Evolutionary conservation across 2,113 vertebrate genomes (phyloP).

Genomic region (Alectura lathami): DNA sequence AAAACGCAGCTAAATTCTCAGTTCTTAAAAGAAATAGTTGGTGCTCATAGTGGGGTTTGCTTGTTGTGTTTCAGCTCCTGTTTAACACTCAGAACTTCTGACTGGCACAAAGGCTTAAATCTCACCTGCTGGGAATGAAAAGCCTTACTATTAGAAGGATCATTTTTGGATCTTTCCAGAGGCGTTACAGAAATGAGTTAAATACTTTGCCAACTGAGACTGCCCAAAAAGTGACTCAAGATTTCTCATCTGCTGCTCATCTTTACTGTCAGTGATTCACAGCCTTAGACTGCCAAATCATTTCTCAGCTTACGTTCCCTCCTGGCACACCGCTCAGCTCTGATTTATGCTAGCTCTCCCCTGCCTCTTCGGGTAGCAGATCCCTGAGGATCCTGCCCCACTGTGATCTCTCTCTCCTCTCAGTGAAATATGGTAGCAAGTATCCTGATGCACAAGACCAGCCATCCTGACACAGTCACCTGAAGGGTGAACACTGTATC

Average conservation of each 20-base stretch:
- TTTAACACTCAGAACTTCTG: background rate
- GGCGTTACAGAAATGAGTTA: background rate
- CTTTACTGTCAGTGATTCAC: background rate
- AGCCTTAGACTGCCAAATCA: background rate
- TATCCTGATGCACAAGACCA: background rate
- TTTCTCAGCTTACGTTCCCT: background rate
- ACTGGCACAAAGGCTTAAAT: background rate
- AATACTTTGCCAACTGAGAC: background rate
- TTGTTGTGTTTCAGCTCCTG: background rate
- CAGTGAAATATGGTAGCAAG: background rate
- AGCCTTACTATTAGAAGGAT: background rate
- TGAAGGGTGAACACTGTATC: background rate
- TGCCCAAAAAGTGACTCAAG: background rate
- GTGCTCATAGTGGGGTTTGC: background rate
- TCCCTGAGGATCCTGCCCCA: background rate
- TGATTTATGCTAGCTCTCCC: background rate
- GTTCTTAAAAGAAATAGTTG: background rate
- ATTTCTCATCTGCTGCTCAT: background rate
- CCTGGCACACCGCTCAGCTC: background rate
- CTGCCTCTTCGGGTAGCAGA: background rate
- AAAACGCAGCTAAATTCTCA: background rate
- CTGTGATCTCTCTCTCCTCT: background rate
- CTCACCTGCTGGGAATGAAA: background rate
- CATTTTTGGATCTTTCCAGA: background rate
- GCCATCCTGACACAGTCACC: rapidly evolving